phyloP scores from a whole-genome alignment of 1,140 invertebrate genomes.

The Magallana angulata region DNA sequence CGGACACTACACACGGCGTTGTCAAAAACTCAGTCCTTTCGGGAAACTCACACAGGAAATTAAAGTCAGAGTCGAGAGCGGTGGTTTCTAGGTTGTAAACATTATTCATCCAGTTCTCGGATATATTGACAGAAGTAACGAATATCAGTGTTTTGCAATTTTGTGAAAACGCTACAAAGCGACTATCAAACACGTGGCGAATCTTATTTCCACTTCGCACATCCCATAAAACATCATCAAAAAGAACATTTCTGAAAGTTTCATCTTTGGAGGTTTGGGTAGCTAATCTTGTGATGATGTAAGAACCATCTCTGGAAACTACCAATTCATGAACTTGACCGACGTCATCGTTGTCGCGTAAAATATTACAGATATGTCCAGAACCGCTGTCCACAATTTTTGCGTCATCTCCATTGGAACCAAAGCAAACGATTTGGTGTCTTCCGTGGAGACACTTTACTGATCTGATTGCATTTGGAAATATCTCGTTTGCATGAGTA shows the following conservation, averaged over 20 bases:
- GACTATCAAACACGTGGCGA: slow-evolving; percentile 58
- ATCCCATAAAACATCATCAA: slow-evolving; percentile 70
- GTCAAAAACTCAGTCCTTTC: slow-evolving; percentile 66
- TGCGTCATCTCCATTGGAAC: slow-evolving; percentile 61
- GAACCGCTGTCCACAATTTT: slow-evolving; percentile 66
- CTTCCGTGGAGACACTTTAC: slow-evolving; percentile 61
- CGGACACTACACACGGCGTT: slow-evolving; percentile 50
- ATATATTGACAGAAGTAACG: slow-evolving; percentile 62
- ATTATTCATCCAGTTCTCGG: slow-evolving; percentile 67
- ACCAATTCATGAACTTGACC: slow-evolving; percentile 59
- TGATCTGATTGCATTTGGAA: slow-evolving; percentile 61
- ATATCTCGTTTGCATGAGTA: slow-evolving; percentile 65
- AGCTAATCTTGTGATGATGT: slow-evolving; percentile 60
- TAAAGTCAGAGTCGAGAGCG: slow-evolving; percentile 51
- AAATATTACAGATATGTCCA: slow-evolving; percentile 60
- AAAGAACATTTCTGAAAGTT: slow-evolving; percentile 38
- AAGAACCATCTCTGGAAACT: slow-evolving; percentile 65
- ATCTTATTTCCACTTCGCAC: slow-evolving; percentile 60
- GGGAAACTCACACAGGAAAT: slow-evolving; percentile 61
- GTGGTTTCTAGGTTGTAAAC: slow-evolving; percentile 63
- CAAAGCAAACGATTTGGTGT: slow-evolving; percentile 59
- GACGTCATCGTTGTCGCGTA: slow-evolving; percentile 65
- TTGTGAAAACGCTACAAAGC: slow-evolving; percentile 66
- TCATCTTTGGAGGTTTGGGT: slow-evolving; percentile 15
- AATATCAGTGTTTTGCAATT: slow-evolving; percentile 57